These are phyloP conservation scores for Zaprionus ghesquierei DNA, from an alignment of 1,140 invertebrate genomes.

Conservation along the genomic window DNA sequence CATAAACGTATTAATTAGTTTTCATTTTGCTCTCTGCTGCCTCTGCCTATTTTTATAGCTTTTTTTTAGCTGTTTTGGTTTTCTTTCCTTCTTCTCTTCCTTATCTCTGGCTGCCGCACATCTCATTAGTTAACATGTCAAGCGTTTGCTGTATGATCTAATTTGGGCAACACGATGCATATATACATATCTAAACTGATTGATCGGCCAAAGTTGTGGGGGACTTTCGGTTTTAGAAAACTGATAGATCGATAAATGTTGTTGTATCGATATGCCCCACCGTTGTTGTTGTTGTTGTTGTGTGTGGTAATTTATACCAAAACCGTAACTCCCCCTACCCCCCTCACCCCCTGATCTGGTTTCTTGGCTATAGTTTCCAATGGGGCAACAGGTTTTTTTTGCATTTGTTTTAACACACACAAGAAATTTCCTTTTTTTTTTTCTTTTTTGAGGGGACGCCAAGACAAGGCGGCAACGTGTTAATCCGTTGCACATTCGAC, in stretches of 20 bases:
- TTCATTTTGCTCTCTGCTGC: background rate
- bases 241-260: background rate
- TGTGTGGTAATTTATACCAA: background rate
- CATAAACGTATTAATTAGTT: background rate
- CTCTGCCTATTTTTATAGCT: background rate
- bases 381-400: conserved; percentile 34
- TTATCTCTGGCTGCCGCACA: background rate
- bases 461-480: conserved; percentile 46
- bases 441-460: background rate
- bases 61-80: background rate
- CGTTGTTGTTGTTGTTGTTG: background rate
- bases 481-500: conserved; percentile 63
- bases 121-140: background rate
- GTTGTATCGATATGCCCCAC: background rate
- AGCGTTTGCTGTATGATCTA: background rate
- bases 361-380: background rate
- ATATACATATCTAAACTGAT: too few species aligned
- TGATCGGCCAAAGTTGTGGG: background rate
- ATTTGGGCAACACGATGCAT: background rate
- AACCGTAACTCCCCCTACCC: background rate
- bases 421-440: conserved; percentile 38
- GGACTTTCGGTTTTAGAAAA: background rate
- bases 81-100: background rate
- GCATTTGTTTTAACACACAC: conserved; percentile 1
- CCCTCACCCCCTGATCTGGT: background rate